Evolutionary conservation across 2,113 vertebrate genomes (phyloP).

Genomic region (Scalopus aquaticus): DNA sequence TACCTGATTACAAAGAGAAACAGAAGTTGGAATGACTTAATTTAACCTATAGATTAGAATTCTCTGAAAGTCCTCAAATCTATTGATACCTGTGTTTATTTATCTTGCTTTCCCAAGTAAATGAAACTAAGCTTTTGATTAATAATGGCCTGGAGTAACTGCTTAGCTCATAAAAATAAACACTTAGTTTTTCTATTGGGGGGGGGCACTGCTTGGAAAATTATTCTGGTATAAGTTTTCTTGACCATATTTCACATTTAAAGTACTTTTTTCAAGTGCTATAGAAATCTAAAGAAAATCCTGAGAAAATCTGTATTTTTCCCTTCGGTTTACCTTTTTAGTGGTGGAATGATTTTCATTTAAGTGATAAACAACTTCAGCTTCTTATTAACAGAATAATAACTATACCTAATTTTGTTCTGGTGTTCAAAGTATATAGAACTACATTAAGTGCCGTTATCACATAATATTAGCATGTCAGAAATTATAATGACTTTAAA

Average conservation of each 20-base stretch:
- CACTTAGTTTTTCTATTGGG: neutral
- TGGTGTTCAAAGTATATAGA: neutral
- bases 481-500: neutral
- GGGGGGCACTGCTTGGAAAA: neutral
- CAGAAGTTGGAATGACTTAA: neutral
- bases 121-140: conserved; percentile 19
- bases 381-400: neutral
- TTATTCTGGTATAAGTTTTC: neutral
- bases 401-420: neutral
- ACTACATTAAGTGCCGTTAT: neutral
- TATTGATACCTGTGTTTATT: neutral
- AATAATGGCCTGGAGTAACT: neutral
- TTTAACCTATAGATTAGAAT: neutral
- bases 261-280: neutral
- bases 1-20: conserved; percentile 3
- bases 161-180: neutral
- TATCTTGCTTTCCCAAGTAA: neutral
- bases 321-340: neutral
- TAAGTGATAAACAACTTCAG: neutral
- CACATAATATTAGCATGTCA: neutral
- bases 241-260: neutral
- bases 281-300: neutral
- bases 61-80: neutral
- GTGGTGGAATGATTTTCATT: neutral
- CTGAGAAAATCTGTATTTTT: neutral